Evolutionary conservation across 2,888 invertebrate species (phyloP), one percentile per base, ranked within the genome.

Genomic region (Spisula subtruncata): DNA sequence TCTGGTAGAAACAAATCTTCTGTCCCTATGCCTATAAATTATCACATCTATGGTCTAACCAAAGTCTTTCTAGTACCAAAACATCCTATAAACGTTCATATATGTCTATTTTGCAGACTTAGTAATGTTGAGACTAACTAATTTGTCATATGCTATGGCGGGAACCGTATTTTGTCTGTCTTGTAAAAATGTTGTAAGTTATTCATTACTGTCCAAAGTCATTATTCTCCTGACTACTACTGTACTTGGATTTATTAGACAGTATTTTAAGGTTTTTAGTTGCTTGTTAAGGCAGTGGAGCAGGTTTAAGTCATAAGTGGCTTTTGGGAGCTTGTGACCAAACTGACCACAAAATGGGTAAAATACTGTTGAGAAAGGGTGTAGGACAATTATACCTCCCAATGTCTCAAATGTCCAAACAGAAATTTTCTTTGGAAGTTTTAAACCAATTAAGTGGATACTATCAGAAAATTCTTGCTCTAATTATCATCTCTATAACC

Each of bases 41-140:
- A n/a, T n/a, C n/a, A n/a, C n/a, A n/a, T 60, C 1, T 60, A 8
- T 48, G 48, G 60, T 60, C 18, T n/a, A n/a, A 66, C 60, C 25
- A 66, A 10, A 12, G n/a, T 10, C 20, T 66, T 66, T 66, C 1
- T n/a, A 66, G 25, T 66, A 66, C 25, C 5, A 66, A 25, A 66
- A 66, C 25, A 66, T 25, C 60, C 60, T 66, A 66, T 66, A 66
- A n/a, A 25, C 25, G 25, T 25, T 66, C 60, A 66, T 66, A 25
- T 66, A n/a, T 66, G n/a, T 25, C 60, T n/a, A 25, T n/a, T 66
- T 66, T 66, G 25, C 60, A 66, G 60, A 66, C 60, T 66, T 66
- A 25, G 25, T 25, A 25, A 25, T 25, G 25, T 66, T 66, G 2
- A 25, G 60, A 66, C 60, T 66, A 41, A 41, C 41, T 25, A 66